Conservation (phyloP, 2,888 invertebrate species). For the Cetonia aurata region DNA sequence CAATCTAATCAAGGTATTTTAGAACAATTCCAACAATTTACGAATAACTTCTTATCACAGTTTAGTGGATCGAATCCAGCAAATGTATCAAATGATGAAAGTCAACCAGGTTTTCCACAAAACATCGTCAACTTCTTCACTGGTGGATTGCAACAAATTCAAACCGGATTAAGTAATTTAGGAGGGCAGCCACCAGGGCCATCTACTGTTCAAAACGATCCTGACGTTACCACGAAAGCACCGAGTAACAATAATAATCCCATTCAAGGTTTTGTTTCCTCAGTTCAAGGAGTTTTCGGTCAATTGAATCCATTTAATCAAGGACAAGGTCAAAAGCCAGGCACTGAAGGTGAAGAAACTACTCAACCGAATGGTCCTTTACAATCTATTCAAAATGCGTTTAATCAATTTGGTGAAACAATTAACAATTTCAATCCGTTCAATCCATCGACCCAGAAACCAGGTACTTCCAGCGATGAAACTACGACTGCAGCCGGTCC, state of each 20-base stretch:
- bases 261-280: slow-evolving; percentile 42
- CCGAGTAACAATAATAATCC: slow-evolving; percentile 35
- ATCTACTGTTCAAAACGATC: slow-evolving; percentile 38
- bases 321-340: slow-evolving; percentile 43
- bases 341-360: slow-evolving; percentile 48
- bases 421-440: slow-evolving; percentile 48
- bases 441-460: slow-evolving; percentile 41
- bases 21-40: slow-evolving; percentile 45
- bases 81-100: slow-evolving; percentile 47
- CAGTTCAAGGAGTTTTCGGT: slow-evolving; percentile 37
- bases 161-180: slow-evolving; percentile 30
- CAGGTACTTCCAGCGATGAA: slow-evolving; percentile 36
- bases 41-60: slow-evolving; percentile 47
- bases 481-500: slow-evolving; percentile 33
- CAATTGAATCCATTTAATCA: slow-evolving; percentile 51
- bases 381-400: slow-evolving; percentile 46
- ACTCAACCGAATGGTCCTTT: slow-evolving; percentile 43
- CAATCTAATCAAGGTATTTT: slow-evolving; percentile 46
- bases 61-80: slow-evolving; percentile 33
- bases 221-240: slow-evolving; percentile 9
- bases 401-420: slow-evolving; percentile 47
- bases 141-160: slow-evolving; percentile 44
- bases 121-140: slow-evolving; percentile 46
- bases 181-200: slow-evolving; percentile 29
- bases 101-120: slow-evolving; percentile 45